A percentile compares a stretch with the other conserved stretches of the same genome.
Conservation (phyloP, 2,888 invertebrate genomes). For the Amphiduros pacificus region DNA sequence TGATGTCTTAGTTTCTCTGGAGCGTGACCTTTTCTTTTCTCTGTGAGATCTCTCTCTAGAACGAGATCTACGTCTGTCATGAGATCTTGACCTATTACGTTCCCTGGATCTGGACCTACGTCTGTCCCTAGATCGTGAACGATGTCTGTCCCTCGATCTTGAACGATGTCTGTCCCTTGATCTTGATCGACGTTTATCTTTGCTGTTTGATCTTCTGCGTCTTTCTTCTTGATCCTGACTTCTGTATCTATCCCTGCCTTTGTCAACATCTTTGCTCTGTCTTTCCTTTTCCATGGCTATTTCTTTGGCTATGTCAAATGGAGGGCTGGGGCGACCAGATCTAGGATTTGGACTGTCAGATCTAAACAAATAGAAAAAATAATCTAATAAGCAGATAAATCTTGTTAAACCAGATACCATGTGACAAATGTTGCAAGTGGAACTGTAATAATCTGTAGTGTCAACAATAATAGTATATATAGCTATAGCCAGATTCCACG, state of each 20-base stretch:
- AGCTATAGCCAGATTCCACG: too few species aligned
- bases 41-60: too few species aligned
- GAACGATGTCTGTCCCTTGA: constrained; percentile 1
- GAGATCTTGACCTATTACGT: constrained; percentile 3
- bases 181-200: neutral
- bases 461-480: too few species aligned
- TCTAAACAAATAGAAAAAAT: too few species aligned
- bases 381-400: neutral
- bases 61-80: too few species aligned
- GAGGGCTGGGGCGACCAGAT: constrained; percentile 1
- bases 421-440: neutral
- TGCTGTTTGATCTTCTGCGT: neutral
- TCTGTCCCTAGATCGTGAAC: neutral
- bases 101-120: constrained; percentile 2
- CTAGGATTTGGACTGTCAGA: neutral
- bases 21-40: too few species aligned
- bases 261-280: constrained; percentile 1
- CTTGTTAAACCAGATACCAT: neutral
- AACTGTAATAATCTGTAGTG: too few species aligned
- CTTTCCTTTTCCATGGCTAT: constrained; percentile 9
- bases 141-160: neutral
- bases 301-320: constrained; percentile 10
- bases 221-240: neutral
- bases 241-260: constrained; percentile 4
- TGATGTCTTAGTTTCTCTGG: too few species aligned